phyloP scores from a whole-genome alignment of 2,113 vertebrate species.

The Nibea albiflora region DNA sequence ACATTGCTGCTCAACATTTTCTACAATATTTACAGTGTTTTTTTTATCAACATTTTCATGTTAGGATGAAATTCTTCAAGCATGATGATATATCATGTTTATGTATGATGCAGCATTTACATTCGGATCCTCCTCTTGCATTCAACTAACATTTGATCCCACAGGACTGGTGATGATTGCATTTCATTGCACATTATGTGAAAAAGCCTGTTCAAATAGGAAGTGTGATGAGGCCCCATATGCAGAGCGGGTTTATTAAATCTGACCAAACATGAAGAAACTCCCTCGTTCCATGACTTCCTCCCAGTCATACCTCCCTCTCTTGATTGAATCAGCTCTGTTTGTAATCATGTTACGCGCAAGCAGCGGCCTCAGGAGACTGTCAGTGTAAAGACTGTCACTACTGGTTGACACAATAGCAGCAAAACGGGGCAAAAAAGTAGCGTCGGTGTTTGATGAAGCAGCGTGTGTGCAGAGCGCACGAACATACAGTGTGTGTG shows the following conservation, averaged over 20 bases:
- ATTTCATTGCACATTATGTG: slow-evolving; percentile 40
- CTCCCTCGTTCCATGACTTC: slow-evolving; percentile 24
- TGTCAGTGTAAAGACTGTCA: slow-evolving; percentile 24
- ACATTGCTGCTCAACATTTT: background rate
- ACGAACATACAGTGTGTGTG: slow-evolving; percentile 1
- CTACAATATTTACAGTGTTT: slow-evolving; percentile 11
- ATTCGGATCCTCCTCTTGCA: slow-evolving; percentile 4
- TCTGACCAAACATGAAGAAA: slow-evolving; percentile 54
- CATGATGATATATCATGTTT: slow-evolving; percentile 25
- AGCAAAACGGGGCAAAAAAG: slow-evolving; percentile 18
- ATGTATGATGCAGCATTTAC: slow-evolving; percentile 25
- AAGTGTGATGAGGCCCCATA: slow-evolving; percentile 18
- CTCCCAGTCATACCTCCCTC: slow-evolving; percentile 10
- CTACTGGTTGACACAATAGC: slow-evolving; percentile 40
- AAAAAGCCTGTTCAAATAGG: slow-evolving; percentile 32
- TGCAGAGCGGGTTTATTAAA: slow-evolving; percentile 48
- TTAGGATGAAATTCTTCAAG: background rate
- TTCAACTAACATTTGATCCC: slow-evolving; percentile 25
- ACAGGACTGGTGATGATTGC: slow-evolving; percentile 22
- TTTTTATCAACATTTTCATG: background rate
- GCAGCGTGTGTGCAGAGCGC: slow-evolving; percentile 8
- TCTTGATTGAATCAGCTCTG: slow-evolving; percentile 52
- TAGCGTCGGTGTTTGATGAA: slow-evolving; percentile 45
- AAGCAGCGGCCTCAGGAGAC: slow-evolving; percentile 44
- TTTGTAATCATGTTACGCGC: slow-evolving; percentile 63